Conservation (phyloP, 2,113 vertebrate species). For the Talpa occidentalis region DNA sequence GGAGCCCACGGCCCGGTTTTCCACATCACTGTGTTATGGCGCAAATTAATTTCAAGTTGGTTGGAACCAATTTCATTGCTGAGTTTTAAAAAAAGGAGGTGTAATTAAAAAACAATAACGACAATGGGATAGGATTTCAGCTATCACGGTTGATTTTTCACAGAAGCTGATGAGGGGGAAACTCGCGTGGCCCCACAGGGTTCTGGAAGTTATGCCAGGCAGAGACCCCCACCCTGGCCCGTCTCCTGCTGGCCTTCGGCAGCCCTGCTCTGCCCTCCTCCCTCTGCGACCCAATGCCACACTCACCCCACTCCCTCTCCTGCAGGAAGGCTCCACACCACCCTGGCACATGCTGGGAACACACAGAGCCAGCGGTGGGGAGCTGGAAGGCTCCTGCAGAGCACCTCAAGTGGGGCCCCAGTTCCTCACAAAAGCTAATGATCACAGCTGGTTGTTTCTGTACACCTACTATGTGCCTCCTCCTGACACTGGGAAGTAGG, state of each 20-base stretch:
- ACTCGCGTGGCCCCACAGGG: fast-evolving
- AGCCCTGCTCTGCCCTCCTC: not conserved
- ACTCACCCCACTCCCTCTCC: fast-evolving
- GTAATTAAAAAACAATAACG: conserved; percentile 69
- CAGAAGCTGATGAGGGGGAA: not conserved
- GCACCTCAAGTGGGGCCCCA: no score
- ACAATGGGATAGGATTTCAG: not conserved
- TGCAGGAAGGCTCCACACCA: not conserved
- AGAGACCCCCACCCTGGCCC: fast-evolving
- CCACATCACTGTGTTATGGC: fast-evolving
- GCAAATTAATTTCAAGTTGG: conserved; percentile 59
- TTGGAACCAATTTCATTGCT: conserved; percentile 52
- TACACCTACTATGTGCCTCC: fast-evolving
- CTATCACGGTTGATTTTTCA: not conserved
- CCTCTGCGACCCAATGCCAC: fast-evolving
- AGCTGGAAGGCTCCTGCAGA: not conserved
- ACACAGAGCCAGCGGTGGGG: not conserved
- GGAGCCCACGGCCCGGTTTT: not conserved
- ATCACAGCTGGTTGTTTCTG: fast-evolving
- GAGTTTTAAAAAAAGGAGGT: conserved; percentile 3
- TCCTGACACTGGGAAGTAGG: no score
- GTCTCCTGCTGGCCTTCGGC: not conserved
- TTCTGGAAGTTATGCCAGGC: not conserved
- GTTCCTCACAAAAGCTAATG: not conserved
- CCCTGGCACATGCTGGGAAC: fast-evolving